phyloP scores from a whole-genome alignment of 2,113 vertebrate species.

The Sorex araneus region DNA sequence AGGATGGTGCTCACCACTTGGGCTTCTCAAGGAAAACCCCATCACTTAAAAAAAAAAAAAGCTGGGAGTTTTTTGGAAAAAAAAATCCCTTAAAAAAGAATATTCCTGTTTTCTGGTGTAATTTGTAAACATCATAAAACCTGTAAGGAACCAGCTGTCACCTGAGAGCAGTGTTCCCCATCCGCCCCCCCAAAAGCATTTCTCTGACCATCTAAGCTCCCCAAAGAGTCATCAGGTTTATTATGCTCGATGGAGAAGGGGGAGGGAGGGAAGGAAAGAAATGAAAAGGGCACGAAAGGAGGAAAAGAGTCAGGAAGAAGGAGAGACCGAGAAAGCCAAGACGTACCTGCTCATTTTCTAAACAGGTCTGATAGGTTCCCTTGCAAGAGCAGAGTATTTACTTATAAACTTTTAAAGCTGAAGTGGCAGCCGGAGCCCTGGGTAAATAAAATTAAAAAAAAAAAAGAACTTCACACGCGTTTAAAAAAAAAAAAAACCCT shows the following conservation, averaged over 20 bases:
- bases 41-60: neutral
- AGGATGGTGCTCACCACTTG: neutral
- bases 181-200: constrained; percentile 6
- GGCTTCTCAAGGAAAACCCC: neutral
- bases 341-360: constrained; percentile 83
- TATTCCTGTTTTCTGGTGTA: constrained; percentile 1
- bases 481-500: constrained; percentile 65
- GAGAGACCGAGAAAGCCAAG: neutral
- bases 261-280: neutral
- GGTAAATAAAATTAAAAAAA: constrained; percentile 48
- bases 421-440: constrained; percentile 63
- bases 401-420: constrained; percentile 73
- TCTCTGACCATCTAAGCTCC: constrained; percentile 52
- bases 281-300: constrained; percentile 28
- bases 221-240: constrained; percentile 30
- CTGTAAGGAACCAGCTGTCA: constrained; percentile 64
- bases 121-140: neutral
- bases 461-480: constrained; percentile 67
- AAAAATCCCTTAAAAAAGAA: constrained; percentile 37
- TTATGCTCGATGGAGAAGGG: neutral
- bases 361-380: constrained; percentile 80
- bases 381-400: constrained; percentile 66
- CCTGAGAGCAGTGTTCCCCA: neutral
- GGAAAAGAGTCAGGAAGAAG: neutral
- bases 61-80: neutral